Base-by-base conservation (phyloP, 2,113 vertebrate genomes). In the Aspiorhynchus laticeps region DNA sequence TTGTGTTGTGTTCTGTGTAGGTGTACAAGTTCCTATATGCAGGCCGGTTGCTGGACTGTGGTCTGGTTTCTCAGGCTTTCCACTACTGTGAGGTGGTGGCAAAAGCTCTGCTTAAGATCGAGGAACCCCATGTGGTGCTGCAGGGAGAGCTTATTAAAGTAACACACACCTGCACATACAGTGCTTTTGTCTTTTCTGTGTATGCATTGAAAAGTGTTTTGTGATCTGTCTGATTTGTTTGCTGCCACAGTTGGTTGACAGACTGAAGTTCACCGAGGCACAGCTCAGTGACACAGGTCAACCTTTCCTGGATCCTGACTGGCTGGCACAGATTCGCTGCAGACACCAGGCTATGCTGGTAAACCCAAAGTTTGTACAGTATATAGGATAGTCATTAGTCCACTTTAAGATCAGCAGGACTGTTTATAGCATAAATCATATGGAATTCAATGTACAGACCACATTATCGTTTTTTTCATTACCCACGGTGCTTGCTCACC, bases 21-120 rank as follows among this genome's bases (percentile, higher is more conserved):
- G 95, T 96, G 15, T 99, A 97, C 87, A 99, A 98, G 90, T 93
- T 98, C 78, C 93, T 98, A 79, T 98, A 98, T 0, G 97, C 97
- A 31, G 93, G 94, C 90, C 95, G 96, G 5, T 93, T 99, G 93
- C 92, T 95, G 0, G 98, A 98, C 91, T 94, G 94, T 0, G 97
- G 97, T 10, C 94, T 98, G 8, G 79, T 93, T 1, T 95, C 95
- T 21, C 96, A 95, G 91, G 97, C 97, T 38, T 94, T 97, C 89
- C 95, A 97, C 87, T 99, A 99, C 92, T 98, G 97, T 0, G 98
- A 99, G 92, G 95, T 96, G 83, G 88, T 97, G 0, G 94, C 93
- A 2, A 65, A 86, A 0, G 65, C 75, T 0, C 84, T 98, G 14
- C 93, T 98, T 82, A 87, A 51, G 76, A 92, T 91, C 38, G 80